Base-by-base conservation (phyloP, 2,113 vertebrate species). In the Buteo buteo region DNA sequence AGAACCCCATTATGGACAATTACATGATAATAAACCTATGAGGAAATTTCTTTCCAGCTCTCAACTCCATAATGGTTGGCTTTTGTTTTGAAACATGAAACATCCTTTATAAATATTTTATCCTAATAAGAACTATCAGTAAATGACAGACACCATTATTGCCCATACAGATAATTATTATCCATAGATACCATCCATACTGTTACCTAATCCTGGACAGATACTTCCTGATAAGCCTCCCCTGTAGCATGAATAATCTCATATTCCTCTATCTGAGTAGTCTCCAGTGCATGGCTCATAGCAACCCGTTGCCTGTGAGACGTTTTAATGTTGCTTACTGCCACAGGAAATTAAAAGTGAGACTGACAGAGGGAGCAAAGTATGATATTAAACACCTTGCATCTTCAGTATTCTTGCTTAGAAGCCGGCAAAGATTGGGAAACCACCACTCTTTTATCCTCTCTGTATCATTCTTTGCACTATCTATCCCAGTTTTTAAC, bases 101-200 rank as follows among this genome's bases (percentile, higher is more conserved):
- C 38, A 82, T 24, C 49, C 25, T 76, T 86, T 85, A 88, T 97
- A 94, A 94, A 95, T 94, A 91, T 87, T 96, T 96, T 91, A 95
- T 91, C 26, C 31, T 94, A 76, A 36, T 82, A 82, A 73, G 67
- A 86, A 66, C 67, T 62, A 55, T 89, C 77, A 72, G 81, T 92
- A 94, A 91, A 76, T 82, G 65, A 82, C 61, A 84, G 72, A 42
- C 66, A 71, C 38, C n/a, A 21, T 89, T 89, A 87, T 50, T 87
- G 29, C 25, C 34, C 32, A n/a, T 91, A 78, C 45, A 59, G 42
- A 58, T 89, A 66, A 84, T 84, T 71, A 93, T 55, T 88, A 78
- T 71, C 73, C 72, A 81, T 50, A 70, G 91, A 91, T 81, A 50
- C 9, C 70, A 47, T 64, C 86, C 65, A 84, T 89, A 86, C 61